Evolutionary conservation across 2,113 vertebrate genomes (phyloP).

Genomic region (Danio rerio): GRCz12tu NC_133189.1:34603501-34604000

Average conservation of each 20-base stretch:
- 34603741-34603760: conserved; percentile 27
- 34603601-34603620: conserved; percentile 3
- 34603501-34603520: too few species aligned
- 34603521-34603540: too few species aligned
- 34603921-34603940: conserved; percentile 31
- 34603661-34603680: conserved; percentile 14
- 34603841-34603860: conserved; percentile 39
- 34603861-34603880: conserved; percentile 34
- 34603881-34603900: conserved; percentile 37
- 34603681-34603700: conserved; percentile 5
- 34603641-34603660: conserved; percentile 37
- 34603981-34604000: conserved; percentile 45
- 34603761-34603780: conserved; percentile 18
- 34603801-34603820: conserved; percentile 18
- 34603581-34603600: too few species aligned
- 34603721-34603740: conserved; percentile 31
- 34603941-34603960: conserved; percentile 23
- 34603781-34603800: conserved; percentile 10
- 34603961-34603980: conserved; percentile 38
- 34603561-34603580: too few species aligned
- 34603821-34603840: conserved; percentile 18
- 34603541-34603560: too few species aligned
- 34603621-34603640: conserved; percentile 15
- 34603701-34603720: conserved; percentile 31
- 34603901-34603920: conserved; percentile 52